Base-by-base conservation (phyloP, 2,113 vertebrate genomes). In the Prinia subflava region DNA sequence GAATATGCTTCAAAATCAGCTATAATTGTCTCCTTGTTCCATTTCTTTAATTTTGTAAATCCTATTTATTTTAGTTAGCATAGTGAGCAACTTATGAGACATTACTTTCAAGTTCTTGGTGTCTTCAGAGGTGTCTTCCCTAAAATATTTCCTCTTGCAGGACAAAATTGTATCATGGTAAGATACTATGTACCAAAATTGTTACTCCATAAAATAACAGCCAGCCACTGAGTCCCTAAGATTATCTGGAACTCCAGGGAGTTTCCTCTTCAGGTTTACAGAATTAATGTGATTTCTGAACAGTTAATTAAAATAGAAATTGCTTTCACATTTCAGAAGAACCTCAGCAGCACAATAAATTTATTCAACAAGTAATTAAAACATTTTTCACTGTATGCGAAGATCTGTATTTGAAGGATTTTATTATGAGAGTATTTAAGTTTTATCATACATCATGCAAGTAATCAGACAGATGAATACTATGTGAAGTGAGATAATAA, bases 301-400 rank as follows among this genome's bases (percentile, higher is more conserved):
- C 21, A 59, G 67, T 84, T 79, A 85, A 85, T 88, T 91, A 76
- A 84, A 92, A 79, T 9, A 93, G 68, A 90, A 88, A 80, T 89
- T 85, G 41, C 41, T 73, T 85, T 95, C 83, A 64, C 16, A 6
- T 84, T 91, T 93, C 57, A 60, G 64, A 87, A 86, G 42, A 90
- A 76, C n/a, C 71, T 62, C 24, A 74, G 59, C 47, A 49, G 46
- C 67, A 76, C n/a, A 89, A 87, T 93, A 90, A 90, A 83, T 93
- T 62, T 3, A 52, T 94, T 90, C 79, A 74, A 62, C 31, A 49
- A 50, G 39, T 70, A 83, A 92, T 56, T 83, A 46, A 84, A n/a
- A 60, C 73, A 56, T 70, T 87, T 83, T 62, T 83, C 10, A 50
- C 56, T 63, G 39, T 42, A 57, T 39, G 41, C 73, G 70, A 44